These are phyloP conservation scores for Crenuchus spilurus DNA, from an alignment of 2,797 vertebrate species.

Conservation along the genomic window DNA sequence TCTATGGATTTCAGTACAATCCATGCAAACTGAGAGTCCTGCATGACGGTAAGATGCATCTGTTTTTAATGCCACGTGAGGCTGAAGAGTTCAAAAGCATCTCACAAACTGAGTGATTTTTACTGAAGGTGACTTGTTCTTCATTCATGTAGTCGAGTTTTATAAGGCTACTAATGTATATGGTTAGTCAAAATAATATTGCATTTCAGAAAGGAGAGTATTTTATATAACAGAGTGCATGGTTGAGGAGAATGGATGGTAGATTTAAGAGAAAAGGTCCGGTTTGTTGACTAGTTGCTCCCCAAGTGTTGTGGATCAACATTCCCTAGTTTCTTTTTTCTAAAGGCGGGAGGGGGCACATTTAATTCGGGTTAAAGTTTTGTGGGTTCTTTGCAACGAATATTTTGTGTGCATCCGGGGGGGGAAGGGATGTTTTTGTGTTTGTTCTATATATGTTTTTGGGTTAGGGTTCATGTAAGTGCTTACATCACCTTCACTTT, in stretches of 20 bases:
- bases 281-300: slow-evolving; percentile 20
- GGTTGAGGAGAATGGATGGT: not conserved
- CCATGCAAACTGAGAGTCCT: slow-evolving; percentile 43
- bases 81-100: slow-evolving; percentile 43
- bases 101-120: not conserved
- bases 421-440: no score
- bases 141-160: not conserved
- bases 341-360: not conserved
- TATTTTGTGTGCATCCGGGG: not conserved
- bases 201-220: not conserved
- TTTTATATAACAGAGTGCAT: not conserved
- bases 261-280: not conserved
- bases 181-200: not conserved
- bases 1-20: slow-evolving; percentile 44
- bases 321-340: not conserved
- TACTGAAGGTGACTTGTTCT: not conserved
- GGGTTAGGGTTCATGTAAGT: no score
- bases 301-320: slow-evolving; percentile 1
- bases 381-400: not conserved
- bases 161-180: not conserved
- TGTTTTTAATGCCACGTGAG: slow-evolving; percentile 29
- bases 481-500: no score
- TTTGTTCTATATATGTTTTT: no score
- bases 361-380: no score
- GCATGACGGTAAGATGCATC: slow-evolving; percentile 16